Conservation (phyloP, 2,797 vertebrate genomes). For the Phoeniculus purpureus region DNA sequence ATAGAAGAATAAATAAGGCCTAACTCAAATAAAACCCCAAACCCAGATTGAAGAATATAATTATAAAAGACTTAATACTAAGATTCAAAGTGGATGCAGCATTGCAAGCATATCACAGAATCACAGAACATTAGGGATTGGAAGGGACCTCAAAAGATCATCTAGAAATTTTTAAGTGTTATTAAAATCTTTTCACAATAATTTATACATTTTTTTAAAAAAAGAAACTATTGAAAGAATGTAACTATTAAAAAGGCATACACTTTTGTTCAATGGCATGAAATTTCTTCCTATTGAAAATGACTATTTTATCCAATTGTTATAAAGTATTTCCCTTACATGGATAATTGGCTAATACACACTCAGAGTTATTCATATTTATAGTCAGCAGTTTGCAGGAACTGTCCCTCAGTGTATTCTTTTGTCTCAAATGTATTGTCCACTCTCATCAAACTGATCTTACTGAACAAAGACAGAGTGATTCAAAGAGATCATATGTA, state of each 20-base stretch:
- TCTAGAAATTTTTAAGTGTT: not conserved
- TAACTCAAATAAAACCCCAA: accelerated
- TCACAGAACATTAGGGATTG: no score
- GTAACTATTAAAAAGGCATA: not conserved
- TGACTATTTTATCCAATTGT: conserved; percentile 5
- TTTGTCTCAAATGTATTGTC: not conserved
- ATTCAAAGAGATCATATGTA: not conserved
- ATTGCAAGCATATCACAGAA: not conserved
- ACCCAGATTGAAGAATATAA: not conserved
- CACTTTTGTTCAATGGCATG: not conserved
- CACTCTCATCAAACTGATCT: not conserved
- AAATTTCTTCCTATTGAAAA: conserved; percentile 33
- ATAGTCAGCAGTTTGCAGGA: conserved; percentile 50
- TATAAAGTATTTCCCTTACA: conserved; percentile 45
- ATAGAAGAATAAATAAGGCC: not conserved
- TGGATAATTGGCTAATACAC: conserved; percentile 44
- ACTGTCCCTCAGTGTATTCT: not conserved
- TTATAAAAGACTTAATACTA: not conserved
- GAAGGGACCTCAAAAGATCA: no score
- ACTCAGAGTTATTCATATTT: conserved; percentile 36
- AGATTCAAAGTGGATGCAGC: not conserved
- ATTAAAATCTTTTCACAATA: not conserved
- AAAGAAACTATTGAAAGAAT: not conserved
- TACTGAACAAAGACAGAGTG: not conserved
- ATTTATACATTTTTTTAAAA: not conserved